phyloP scores from a whole-genome alignment of 2,888 invertebrate species.

The Endotricha flammealis region DNA sequence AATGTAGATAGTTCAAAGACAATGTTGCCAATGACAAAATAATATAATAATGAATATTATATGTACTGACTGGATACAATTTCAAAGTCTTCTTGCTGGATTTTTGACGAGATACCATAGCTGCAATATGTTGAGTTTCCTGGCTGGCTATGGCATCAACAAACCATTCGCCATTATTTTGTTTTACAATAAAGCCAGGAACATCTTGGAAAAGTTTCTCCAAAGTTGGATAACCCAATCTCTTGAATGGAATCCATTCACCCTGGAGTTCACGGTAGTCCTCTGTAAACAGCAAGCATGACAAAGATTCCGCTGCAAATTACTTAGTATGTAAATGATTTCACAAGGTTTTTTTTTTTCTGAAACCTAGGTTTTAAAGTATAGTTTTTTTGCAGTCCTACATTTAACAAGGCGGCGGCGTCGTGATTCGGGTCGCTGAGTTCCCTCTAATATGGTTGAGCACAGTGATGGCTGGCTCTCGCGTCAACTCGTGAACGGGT shows the following conservation, averaged over 20 bases:
- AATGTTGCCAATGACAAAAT: too few species aligned
- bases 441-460: too few species aligned
- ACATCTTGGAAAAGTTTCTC: constrained; percentile 79
- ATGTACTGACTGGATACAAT: constrained; percentile 47
- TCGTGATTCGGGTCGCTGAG: too few species aligned
- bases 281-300: constrained; percentile 54
- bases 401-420: too few species aligned
- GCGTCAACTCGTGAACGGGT: too few species aligned
- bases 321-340: too few species aligned
- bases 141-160: constrained; percentile 78
- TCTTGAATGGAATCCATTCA: constrained; percentile 79
- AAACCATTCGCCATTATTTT: constrained; percentile 71
- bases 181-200: constrained; percentile 76
- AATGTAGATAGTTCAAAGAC: too few species aligned
- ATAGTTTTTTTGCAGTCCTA: too few species aligned
- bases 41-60: constrained; percentile 6
- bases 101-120: constrained; percentile 71
- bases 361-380: too few species aligned
- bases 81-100: constrained; percentile 55
- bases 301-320: too few species aligned
- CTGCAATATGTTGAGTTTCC: constrained; percentile 79
- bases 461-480: too few species aligned
- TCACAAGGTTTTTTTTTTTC: too few species aligned
- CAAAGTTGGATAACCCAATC: constrained; percentile 77
- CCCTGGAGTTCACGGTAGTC: constrained; percentile 82